phyloP scores from a whole-genome alignment of 2,797 vertebrate genomes.

The Chiroxiphia lanceolata region DNA sequence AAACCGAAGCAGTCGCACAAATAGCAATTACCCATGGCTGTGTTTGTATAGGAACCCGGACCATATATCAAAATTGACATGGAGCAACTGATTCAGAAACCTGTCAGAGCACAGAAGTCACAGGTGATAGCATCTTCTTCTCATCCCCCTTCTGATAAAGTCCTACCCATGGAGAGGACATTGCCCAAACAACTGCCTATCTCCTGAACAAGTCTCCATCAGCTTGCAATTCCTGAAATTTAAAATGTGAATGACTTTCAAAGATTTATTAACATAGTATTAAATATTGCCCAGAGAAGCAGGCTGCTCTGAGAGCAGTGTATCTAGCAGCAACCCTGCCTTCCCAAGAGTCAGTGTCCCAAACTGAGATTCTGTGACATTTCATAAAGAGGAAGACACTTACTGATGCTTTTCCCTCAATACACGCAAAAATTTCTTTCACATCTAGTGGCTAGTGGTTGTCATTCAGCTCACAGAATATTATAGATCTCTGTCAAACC shows the following conservation, averaged over 20 bases:
- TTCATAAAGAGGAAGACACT: not conserved
- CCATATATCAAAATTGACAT: not conserved
- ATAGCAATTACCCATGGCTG: not conserved
- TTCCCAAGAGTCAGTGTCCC: not conserved
- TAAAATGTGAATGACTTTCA: not conserved
- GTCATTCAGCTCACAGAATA: not conserved
- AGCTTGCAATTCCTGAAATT: not conserved
- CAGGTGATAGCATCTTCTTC: not conserved
- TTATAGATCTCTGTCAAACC: not conserved
- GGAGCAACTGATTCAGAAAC: not conserved
- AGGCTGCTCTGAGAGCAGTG: not conserved
- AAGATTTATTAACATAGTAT: not conserved
- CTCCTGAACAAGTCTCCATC: not conserved
- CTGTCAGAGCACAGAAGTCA: not conserved
- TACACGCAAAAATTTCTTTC: fast-evolving
- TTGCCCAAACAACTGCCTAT: not conserved
- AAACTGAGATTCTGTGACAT: fast-evolving
- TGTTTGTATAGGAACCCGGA: not conserved
- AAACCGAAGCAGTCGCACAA: fast-evolving
- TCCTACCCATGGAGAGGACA: not conserved
- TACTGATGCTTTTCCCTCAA: not conserved
- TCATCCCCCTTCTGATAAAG: not conserved
- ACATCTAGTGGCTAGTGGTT: not conserved
- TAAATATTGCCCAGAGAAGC: not conserved
- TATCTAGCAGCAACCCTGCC: not conserved